Percentiles rank a stretch among this genome's conserved stretches.
phyloP scores from a whole-genome alignment of 1,140 invertebrate genomes.

The Odontomachus brunneus region DNA sequence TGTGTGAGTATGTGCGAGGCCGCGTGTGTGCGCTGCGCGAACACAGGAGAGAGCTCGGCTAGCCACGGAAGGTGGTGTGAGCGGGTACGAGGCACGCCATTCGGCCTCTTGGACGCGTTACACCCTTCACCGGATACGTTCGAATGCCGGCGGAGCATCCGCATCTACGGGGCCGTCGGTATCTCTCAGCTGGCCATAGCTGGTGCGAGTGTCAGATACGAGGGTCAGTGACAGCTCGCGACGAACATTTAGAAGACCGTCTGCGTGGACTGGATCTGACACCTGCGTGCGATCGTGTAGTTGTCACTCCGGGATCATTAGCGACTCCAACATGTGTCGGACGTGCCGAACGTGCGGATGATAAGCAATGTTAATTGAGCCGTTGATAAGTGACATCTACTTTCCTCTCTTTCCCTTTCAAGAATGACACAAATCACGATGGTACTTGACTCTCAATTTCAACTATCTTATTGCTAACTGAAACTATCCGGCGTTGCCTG shows the following conservation, averaged over 20 bases:
- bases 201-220: conserved; percentile 30
- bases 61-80: background rate
- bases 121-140: conserved; percentile 9
- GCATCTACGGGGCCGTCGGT: too few relatives aligned
- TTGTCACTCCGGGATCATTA: conserved; percentile 18
- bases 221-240: conserved; percentile 15
- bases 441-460: too few relatives aligned
- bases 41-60: conserved; percentile 10
- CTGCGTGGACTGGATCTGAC: conserved; percentile 38
- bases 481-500: too few relatives aligned
- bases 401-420: too few relatives aligned
- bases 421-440: too few relatives aligned
- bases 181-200: conserved; percentile 9
- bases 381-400: background rate
- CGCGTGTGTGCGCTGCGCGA: background rate
- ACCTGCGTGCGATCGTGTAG: conserved; percentile 20
- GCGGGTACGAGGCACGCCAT: background rate
- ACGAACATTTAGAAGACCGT: conserved; percentile 20
- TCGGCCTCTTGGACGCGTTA: conserved; percentile 35
- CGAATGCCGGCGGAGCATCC: conserved; percentile 15
- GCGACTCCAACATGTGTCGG: background rate
- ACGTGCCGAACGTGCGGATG: background rate
- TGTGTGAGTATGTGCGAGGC: background rate
- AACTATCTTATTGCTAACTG: too few relatives aligned
- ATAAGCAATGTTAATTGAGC: background rate